Conservation (phyloP, 2,113 vertebrate species). For the Ariopsis seemanni region DNA sequence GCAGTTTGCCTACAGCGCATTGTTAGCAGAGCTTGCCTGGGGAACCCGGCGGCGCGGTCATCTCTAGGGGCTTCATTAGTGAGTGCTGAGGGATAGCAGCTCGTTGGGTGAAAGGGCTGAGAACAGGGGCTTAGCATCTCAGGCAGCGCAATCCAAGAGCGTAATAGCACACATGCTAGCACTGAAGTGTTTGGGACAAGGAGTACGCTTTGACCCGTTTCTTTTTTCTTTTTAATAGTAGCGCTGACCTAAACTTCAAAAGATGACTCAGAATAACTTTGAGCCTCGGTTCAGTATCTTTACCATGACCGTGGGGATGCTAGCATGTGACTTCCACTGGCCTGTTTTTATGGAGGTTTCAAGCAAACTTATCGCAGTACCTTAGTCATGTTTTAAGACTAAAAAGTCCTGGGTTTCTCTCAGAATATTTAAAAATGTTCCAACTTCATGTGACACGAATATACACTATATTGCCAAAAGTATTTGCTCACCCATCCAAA, state of each 20-base stretch:
- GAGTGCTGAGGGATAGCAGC: constrained; percentile 61
- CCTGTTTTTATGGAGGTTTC: not conserved
- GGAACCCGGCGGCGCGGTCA: constrained; percentile 61
- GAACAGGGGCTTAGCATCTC: constrained; percentile 47
- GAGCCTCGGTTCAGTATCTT: not conserved
- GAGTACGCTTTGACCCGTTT: not conserved
- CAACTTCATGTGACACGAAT: not conserved
- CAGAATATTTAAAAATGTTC: not conserved
- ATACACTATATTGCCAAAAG: not conserved
- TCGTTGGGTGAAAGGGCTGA: constrained; percentile 65
- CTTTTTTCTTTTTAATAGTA: not conserved
- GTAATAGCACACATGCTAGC: constrained; percentile 8
- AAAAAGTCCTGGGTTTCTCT: not conserved
- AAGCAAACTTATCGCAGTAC: not conserved
- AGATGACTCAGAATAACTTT: not conserved
- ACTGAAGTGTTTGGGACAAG: not conserved
- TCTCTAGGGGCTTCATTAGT: constrained; percentile 76
- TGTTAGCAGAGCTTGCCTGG: constrained; percentile 64
- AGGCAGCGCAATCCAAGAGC: constrained; percentile 20
- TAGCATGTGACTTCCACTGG: not conserved
- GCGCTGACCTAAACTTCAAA: not conserved
- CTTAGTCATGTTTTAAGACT: not conserved
- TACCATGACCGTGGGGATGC: not conserved
- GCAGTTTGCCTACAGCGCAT: constrained; percentile 69
- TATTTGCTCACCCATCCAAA: too few species aligned